Evolutionary conservation across 1,140 invertebrate genomes (phyloP), one percentile per base, ranked within the genome.

Genomic region (Oryctes rhinoceros): DNA sequence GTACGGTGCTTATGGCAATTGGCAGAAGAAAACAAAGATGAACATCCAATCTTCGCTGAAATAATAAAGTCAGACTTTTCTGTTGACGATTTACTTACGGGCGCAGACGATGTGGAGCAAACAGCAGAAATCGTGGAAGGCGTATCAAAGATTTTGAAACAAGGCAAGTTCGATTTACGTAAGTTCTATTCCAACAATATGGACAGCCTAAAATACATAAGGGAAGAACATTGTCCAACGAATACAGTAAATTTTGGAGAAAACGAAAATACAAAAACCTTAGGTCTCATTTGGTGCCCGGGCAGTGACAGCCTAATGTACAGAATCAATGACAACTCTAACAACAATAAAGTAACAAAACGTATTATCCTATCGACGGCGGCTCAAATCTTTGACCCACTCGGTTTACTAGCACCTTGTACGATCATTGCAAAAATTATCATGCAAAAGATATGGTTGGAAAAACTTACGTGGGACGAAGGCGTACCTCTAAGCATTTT

Each of bases 211-310:
- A 30, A 30, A 30, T 30, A 30, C 24, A 30, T 30, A 30, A 30
- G 24, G 24, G 24, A 30, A 30, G 24, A 30, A 30, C 24, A 30
- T 30, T 30, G 24, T 30, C 24, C 0, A 30, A 30, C 24, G 24
- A 30, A 30, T 30, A 30, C 24, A 1, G 0, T 30, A 30, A 30
- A 30, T 30, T 30, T 30, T 30, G 24, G 24, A 30, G 24, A 2
- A 30, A 30, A 30, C n/a, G n/a, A n/a, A 48, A 47, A 67, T 53
- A 78, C 71, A n/a, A 84, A 88, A 83, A 86, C 85, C 18, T 82
- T 88, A 18, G 87, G 87, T 1, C 79, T 88, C 7, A 15, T 77
- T n/a, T 88, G 85, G 85, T 81, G 87, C 76, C 76, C 84, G 13
- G 76, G 77, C 35, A 79, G 18, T 11, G 87, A 89, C 78, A 65